Evolutionary conservation across 2,113 vertebrate genomes (phyloP).

Genomic region (Lanius ludovicianus): DNA sequence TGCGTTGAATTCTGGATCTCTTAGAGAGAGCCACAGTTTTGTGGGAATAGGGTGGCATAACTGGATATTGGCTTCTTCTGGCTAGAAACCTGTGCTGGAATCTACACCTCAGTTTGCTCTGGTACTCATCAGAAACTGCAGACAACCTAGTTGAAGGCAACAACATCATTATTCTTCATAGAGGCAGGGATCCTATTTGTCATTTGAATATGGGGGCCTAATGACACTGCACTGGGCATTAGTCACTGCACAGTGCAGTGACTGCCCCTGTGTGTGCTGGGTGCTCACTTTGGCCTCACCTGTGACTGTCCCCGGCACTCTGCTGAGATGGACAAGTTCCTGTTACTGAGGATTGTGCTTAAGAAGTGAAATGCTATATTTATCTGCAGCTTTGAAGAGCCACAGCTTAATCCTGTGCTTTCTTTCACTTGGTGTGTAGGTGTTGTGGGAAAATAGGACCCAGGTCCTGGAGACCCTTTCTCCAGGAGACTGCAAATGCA

Average conservation of each 20-base stretch:
- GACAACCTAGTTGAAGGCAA: not conserved
- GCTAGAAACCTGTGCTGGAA: not conserved
- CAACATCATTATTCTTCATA: not conserved
- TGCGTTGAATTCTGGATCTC: not conserved
- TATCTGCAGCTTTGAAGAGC: not conserved
- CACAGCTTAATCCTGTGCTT: not conserved
- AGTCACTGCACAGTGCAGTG: not conserved
- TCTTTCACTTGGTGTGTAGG: not conserved
- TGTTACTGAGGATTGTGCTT: not conserved
- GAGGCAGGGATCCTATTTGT: not conserved
- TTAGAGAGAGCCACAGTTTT: not conserved
- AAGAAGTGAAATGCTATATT: not conserved
- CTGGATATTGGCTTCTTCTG: not conserved
- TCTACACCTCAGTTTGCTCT: not conserved
- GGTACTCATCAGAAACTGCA: not conserved
- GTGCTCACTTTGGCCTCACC: not conserved
- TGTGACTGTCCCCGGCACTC: not conserved
- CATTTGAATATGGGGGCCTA: not conserved
- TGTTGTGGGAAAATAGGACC: not conserved
- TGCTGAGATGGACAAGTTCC: not conserved
- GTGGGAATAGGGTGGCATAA: not conserved
- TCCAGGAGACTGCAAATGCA: not conserved
- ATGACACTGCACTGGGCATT: not conserved
- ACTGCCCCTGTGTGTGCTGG: not conserved
- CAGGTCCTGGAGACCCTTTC: not conserved